Evolutionary conservation across 2,888 invertebrate genomes (phyloP), one percentile per base, ranked within the genome.

Genomic region (Cryptocheilus praepositus): DNA sequence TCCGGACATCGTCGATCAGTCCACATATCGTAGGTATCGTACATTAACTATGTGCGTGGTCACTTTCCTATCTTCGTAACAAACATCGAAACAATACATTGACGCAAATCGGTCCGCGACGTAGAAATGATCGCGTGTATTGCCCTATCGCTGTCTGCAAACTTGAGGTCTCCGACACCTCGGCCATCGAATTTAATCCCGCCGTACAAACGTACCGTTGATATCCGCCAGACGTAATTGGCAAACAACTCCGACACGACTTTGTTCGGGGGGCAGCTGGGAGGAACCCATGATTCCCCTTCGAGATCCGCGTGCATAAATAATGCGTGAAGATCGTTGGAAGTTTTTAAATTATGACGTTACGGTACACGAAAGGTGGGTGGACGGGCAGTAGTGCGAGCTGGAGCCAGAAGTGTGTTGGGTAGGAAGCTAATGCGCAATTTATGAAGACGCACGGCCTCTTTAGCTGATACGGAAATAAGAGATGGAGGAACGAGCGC

Each of bases 311-410:
- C 61, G 55, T 71, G 66, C 71, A 80, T 78, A 80, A 80, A 77
- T 80, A 80, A 80, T 74, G 61, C 67, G 61, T 44, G 18, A 4
- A 44, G 63, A 66, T 66, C 66, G 19, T 61, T 21, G 70, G 68
- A 78, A 80, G 74, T 80, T 79, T 77, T 73, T 61, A 80, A 80
- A 77, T 79, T 77, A 80, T 68, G 51, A 73, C 66, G 57, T 57
- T 61, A 58, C 59, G 49, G 52, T 60, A 51, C 25, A 49, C 16
- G 46, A 49, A 18, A 16, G n/a, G 18, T 49, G 49, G 46, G 16
- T 13, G 53, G 16, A 19, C 8, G 61, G 43, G 52, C 18, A 19
- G 19, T 19, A 22, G 44, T 45, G 21, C 25, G 57, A 19, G 43
- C 16, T 11, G 1, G 16, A 8, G 58, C 53, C 45, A 13, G 53